Conservation (phyloP, 1,140 invertebrate species). For the Drosophila pruinosa region DNA sequence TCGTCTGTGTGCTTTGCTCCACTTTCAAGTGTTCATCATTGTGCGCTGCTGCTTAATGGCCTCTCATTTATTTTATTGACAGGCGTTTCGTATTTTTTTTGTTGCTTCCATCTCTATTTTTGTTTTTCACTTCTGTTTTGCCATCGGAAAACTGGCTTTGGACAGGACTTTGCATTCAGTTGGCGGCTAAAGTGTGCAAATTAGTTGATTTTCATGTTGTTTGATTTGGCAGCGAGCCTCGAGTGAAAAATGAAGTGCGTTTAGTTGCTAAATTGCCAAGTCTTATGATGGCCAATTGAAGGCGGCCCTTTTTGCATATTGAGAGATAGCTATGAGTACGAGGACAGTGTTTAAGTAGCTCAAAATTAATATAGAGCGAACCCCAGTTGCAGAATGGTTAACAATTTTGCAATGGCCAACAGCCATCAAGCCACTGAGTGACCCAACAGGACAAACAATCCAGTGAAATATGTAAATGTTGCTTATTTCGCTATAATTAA, state of each 20-base stretch:
- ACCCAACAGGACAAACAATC: background rate
- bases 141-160: background rate
- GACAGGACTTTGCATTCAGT: slow-evolving; percentile 34
- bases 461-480: slow-evolving; percentile 21
- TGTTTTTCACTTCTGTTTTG: slow-evolving; percentile 5
- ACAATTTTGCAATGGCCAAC: slow-evolving; percentile 2
- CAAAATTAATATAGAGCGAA: slow-evolving; percentile 24
- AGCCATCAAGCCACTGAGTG: background rate
- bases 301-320: background rate
- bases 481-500: slow-evolving; percentile 71
- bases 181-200: slow-evolving; percentile 65
- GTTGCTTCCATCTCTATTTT: background rate
- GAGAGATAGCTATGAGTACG: background rate
- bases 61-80: slow-evolving; percentile 77
- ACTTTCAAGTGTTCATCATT: slow-evolving; percentile 64
- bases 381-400: slow-evolving; percentile 19
- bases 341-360: background rate
- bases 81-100: slow-evolving; percentile 39
- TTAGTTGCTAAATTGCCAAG: slow-evolving; percentile 21
- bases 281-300: slow-evolving; percentile 18
- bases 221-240: slow-evolving; percentile 39
- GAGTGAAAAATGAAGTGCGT: slow-evolving; percentile 47
- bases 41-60: slow-evolving; percentile 56
- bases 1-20: background rate
- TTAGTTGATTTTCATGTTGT: slow-evolving; percentile 69